Percentiles rank a stretch among this genome's conserved stretches.
phyloP scores from a whole-genome alignment of 1,140 invertebrate species.

The Polypedilum pembai region DNA sequence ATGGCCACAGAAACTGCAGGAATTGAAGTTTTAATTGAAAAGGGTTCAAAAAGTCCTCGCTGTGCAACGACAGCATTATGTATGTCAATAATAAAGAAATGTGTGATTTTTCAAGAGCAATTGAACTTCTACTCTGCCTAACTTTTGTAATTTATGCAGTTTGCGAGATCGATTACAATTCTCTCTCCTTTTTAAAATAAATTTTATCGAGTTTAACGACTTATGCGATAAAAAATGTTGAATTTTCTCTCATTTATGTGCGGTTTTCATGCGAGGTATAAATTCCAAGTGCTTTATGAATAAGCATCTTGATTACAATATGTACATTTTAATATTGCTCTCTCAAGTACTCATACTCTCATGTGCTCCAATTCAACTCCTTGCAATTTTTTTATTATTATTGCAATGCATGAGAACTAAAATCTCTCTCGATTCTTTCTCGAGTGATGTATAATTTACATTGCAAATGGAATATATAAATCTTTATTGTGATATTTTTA shows the following conservation, averaged over 20 bases:
- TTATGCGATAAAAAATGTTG: neutral
- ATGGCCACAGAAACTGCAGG: constrained; percentile 19
- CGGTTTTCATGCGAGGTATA: constrained; percentile 6
- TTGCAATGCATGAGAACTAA: constrained; percentile 5
- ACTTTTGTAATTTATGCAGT: neutral
- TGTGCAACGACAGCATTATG: neutral
- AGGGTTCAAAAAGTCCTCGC: neutral
- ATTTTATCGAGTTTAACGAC: neutral
- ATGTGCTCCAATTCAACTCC: neutral
- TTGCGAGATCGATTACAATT: constrained; percentile 21
- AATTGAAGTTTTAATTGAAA: neutral
- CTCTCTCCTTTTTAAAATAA: neutral
- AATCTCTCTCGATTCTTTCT: no score
- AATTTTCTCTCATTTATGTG: neutral
- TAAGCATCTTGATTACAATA: constrained; percentile 11
- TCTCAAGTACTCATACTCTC: neutral
- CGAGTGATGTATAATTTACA: no score
- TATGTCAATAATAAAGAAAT: neutral
- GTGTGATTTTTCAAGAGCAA: neutral
- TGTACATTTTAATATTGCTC: neutral
- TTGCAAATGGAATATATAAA: no score
- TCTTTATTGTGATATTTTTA: no score
- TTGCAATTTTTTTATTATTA: neutral
- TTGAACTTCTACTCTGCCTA: neutral
- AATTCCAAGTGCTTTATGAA: constrained; percentile 23